Base-by-base conservation (phyloP, 1,140 invertebrate genomes). In the Neodiprion fabricii region DNA sequence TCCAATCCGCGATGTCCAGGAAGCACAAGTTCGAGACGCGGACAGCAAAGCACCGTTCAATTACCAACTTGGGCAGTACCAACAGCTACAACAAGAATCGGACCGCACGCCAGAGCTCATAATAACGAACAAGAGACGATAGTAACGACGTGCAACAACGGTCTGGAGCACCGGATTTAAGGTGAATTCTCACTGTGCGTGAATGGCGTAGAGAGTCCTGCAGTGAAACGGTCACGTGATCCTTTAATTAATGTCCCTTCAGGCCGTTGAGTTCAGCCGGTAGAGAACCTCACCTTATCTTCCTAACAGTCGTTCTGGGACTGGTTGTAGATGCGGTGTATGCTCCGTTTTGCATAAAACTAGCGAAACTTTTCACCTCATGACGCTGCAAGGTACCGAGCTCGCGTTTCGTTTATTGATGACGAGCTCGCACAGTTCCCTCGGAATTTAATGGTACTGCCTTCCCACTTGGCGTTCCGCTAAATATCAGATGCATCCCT, bases 81-180 rank as follows among this genome's bases (percentile, higher is more conserved):
- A 79, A 72, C 73, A 0, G 71, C 68, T 12, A 78, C 79, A 47
- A 17, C 71, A 14, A 74, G 76, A 14, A n/a, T 61, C 72, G 1
- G 68, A 67, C 7, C 71, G 69, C 75, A 76, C 4, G 14, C 61
- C 72, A 2, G 68, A 67, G 5, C 71, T 70, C 4, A 79, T 76
- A 74, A 71, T 3, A 81, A 80, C 12, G 84, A 85, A 28, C 84
- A 84, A 50, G 84, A 86, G 49, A 85, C 85, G 9, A 83, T 79
- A 9, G 79, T 82, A 7, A 80, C 84, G 9, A 73, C 76, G 1
- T 83, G 78, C 17, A 78, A 81, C 9, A 85, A 84, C 23, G 83
- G 80, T 0, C 7, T 77, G 8, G 81, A 84, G 12, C 81, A 84
- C 48, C 68, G 12, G 67, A 78, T 70, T 28, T 78, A 70, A 83